These are phyloP conservation scores for Acrossocheilus wenchowensis DNA, from an alignment of 2,797 vertebrate species.

Conservation along the genomic window DNA sequence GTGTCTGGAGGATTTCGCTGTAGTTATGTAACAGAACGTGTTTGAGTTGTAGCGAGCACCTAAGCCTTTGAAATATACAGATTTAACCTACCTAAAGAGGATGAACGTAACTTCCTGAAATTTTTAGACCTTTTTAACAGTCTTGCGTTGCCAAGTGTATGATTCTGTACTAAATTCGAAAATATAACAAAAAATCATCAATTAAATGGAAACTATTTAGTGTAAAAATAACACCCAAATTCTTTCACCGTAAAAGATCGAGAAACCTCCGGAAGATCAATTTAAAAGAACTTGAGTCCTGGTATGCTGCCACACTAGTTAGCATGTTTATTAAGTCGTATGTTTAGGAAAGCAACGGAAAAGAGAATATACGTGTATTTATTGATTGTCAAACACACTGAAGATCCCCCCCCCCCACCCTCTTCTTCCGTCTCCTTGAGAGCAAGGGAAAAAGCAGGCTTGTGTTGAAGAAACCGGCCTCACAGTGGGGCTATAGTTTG, in stretches of 20 bases:
- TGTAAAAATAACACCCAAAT: background rate
- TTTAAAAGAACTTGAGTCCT: slow-evolving; percentile 4
- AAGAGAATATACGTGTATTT: slow-evolving; percentile 14
- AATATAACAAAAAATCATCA: background rate
- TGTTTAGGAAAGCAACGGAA: slow-evolving; percentile 6
- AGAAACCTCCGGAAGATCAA: background rate
- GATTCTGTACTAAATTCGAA: background rate
- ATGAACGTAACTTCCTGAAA: slow-evolving; percentile 47
- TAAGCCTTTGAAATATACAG: slow-evolving; percentile 49
- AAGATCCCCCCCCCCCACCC: background rate
- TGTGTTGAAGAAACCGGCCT: slow-evolving; percentile 46
- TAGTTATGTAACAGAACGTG: slow-evolving; percentile 74
- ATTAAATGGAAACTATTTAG: background rate
- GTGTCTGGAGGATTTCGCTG: slow-evolving; percentile 66
- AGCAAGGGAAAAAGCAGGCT: slow-evolving; percentile 52
- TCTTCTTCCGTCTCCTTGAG: slow-evolving; percentile 33
- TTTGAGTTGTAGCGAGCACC: slow-evolving; percentile 69
- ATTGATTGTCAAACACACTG: background rate
- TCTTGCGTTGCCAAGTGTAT: background rate
- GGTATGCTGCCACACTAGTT: slow-evolving; percentile 20
- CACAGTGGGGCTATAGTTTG: slow-evolving; percentile 48
- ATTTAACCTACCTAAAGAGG: slow-evolving; percentile 59
- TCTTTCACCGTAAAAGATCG: background rate
- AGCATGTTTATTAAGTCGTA: slow-evolving; percentile 10
- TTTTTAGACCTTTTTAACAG: slow-evolving; percentile 3